Conservation (phyloP, 2,888 invertebrate species). For the Octonoba sinensis region DNA sequence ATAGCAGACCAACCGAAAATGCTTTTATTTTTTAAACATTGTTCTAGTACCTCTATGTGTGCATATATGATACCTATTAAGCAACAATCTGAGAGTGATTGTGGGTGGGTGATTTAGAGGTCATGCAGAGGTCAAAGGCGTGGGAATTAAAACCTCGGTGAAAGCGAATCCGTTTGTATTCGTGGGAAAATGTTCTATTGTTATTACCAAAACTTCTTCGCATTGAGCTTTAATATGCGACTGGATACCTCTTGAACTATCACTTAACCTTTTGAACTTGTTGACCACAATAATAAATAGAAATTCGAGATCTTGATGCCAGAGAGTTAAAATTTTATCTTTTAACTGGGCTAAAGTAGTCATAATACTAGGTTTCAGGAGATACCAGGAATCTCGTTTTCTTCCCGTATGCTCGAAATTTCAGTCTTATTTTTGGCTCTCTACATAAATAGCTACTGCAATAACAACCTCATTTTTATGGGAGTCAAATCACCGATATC, state of each 20-base stretch:
- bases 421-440: neutral
- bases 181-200: conserved; percentile 49
- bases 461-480: no score
- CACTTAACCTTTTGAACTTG: conserved; percentile 53
- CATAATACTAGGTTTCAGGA: neutral
- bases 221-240: conserved; percentile 28
- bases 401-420: neutral
- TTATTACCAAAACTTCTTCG: conserved; percentile 13
- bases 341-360: conserved; percentile 4
- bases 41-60: conserved; percentile 6
- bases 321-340: conserved; percentile 6
- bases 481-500: no score
- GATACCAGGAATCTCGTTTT: neutral
- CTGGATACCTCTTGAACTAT: conserved; percentile 31
- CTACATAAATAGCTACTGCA: no score
- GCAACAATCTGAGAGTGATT: conserved; percentile 36
- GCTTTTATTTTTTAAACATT: conserved; percentile 24
- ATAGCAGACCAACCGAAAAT: conserved; percentile 19
- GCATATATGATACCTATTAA: conserved; percentile 43
- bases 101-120: conserved; percentile 49
- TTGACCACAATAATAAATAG: conserved; percentile 23
- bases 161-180: conserved; percentile 50
- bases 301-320: conserved; percentile 12
- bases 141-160: conserved; percentile 47
- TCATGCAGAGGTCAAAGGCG: conserved; percentile 45